These are phyloP conservation scores for Tridacna crocea DNA, from an alignment of 2,888 invertebrate genomes.

Conservation along the genomic window DNA sequence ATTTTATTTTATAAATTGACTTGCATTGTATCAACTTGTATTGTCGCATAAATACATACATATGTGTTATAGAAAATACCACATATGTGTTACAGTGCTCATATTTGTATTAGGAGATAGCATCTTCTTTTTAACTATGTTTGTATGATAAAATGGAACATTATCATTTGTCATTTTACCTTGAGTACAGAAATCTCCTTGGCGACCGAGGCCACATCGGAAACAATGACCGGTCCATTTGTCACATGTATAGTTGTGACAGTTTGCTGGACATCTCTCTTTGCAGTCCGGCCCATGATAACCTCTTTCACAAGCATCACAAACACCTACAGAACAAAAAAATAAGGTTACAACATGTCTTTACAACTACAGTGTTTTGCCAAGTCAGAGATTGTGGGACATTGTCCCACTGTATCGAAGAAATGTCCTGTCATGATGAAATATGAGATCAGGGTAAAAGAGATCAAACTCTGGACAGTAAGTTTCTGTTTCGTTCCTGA, in stretches of 20 bases:
- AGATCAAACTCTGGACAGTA: too few species aligned
- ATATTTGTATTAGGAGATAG: too few species aligned
- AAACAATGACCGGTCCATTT: constrained; percentile 23
- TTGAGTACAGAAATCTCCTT: constrained; percentile 39
- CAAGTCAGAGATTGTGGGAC: too few species aligned
- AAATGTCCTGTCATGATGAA: too few species aligned
- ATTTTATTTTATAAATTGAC: too few species aligned
- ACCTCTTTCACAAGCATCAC: constrained; percentile 27
- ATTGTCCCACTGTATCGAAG: too few species aligned
- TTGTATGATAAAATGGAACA: background rate
- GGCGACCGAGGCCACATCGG: constrained; percentile 35
- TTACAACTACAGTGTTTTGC: too few species aligned
- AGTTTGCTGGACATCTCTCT: constrained; percentile 23
- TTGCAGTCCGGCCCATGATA: constrained; percentile 33
- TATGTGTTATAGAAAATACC: too few species aligned
- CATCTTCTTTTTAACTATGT: too few species aligned
- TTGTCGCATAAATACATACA: too few species aligned
- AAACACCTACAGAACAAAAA: background rate
- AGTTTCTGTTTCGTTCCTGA: too few species aligned
- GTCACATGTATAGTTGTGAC: constrained; percentile 39
- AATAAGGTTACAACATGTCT: background rate
- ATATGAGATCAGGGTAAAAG: too few species aligned
- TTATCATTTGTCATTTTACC: constrained; percentile 31
- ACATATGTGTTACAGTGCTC: background rate
- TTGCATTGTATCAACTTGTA: background rate